phyloP scores from a whole-genome alignment of 2,888 invertebrate species.

The Oxyteleia sp. region DNA sequence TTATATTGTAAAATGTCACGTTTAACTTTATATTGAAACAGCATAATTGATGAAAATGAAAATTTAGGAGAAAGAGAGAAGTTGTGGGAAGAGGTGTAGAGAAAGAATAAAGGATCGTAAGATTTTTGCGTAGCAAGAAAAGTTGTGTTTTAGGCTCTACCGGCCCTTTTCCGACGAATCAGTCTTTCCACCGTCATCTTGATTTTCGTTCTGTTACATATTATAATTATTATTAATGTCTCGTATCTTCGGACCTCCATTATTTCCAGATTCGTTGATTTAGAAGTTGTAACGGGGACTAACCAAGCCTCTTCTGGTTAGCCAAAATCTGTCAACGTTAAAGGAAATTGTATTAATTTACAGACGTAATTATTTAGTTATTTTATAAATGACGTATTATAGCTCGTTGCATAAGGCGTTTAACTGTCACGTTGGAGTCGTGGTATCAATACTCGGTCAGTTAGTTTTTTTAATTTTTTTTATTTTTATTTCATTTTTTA shows the following conservation, averaged over 20 bases:
- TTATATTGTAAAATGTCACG: slow-evolving; percentile 28
- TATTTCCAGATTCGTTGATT: slow-evolving; percentile 73
- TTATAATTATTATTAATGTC: slow-evolving; percentile 45
- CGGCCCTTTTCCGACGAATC: slow-evolving; percentile 77
- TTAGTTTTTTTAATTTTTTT: too few relatives aligned
- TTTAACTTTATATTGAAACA: slow-evolving; percentile 13
- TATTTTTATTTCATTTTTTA: too few relatives aligned
- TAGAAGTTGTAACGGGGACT: slow-evolving; percentile 84
- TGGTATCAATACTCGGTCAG: too few relatives aligned
- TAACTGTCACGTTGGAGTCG: too few relatives aligned
- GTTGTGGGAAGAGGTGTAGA: slow-evolving; percentile 68
- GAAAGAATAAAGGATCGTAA: slow-evolving; percentile 77
- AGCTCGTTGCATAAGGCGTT: too few relatives aligned
- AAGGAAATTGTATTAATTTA: too few relatives aligned
- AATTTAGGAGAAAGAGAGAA: slow-evolving; percentile 50
- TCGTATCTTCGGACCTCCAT: slow-evolving; percentile 28
- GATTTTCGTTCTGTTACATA: slow-evolving; percentile 41
- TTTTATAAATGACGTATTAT: too few relatives aligned
- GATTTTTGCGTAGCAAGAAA: slow-evolving; percentile 70
- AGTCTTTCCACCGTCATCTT: slow-evolving; percentile 82
- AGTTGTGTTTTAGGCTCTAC: slow-evolving; percentile 80
- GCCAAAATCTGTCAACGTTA: slow-evolving; percentile 91
- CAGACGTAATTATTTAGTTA: too few relatives aligned
- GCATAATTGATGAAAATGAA: background rate
- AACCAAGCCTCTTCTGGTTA: slow-evolving; percentile 88